Percentiles rank a stretch among this genome's conserved stretches.
Evolutionary conservation across 2,888 invertebrate genomes (phyloP).

Genomic region (Atethmia centrago): DNA sequence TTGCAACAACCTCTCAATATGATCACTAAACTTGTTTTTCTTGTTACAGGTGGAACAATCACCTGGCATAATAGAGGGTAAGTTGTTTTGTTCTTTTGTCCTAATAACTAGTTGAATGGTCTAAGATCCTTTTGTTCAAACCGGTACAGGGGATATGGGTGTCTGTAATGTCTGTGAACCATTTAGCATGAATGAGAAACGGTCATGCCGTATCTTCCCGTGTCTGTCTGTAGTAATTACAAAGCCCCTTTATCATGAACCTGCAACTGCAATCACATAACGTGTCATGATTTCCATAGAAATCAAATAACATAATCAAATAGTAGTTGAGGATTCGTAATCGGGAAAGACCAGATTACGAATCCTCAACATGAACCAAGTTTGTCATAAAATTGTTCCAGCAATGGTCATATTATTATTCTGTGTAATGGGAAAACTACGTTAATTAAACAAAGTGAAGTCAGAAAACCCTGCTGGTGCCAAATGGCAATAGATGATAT

Average conservation of each 20-base stretch:
- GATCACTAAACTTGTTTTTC: slow-evolving; percentile 29
- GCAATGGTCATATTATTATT: too few species aligned
- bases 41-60: slow-evolving; percentile 56
- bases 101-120: background rate
- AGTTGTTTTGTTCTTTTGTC: slow-evolving; percentile 50
- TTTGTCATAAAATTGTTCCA: background rate
- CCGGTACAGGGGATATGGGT: background rate
- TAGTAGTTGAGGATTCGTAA: too few species aligned
- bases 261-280: background rate
- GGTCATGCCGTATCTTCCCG: slow-evolving; percentile 6
- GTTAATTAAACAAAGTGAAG: background rate
- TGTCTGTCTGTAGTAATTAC: background rate
- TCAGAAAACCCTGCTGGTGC: background rate
- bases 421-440: background rate
- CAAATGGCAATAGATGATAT: background rate
- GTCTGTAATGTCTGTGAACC: slow-evolving; percentile 10
- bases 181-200: slow-evolving; percentile 13
- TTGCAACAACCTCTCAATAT: background rate
- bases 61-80: slow-evolving; percentile 40
- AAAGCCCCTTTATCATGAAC: slow-evolving; percentile 5
- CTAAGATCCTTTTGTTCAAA: slow-evolving; percentile 30
- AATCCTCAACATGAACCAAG: background rate
- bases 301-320: background rate
- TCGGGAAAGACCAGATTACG: too few species aligned
- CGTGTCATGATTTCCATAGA: background rate